Evolutionary conservation across 2,797 vertebrate species (phyloP).

Genomic region (Pseudomugil gertrudae): DNA sequence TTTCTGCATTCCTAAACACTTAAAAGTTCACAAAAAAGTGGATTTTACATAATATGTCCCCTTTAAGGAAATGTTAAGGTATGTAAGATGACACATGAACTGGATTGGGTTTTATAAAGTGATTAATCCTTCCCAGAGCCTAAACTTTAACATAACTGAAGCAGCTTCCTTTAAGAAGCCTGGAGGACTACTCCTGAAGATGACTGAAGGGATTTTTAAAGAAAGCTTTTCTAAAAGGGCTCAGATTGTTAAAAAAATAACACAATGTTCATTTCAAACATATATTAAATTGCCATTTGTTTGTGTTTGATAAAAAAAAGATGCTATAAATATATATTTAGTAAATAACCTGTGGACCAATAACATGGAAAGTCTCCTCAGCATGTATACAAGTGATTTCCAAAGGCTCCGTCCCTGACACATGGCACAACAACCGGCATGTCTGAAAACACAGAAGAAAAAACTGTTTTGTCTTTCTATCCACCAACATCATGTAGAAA

Average conservation of each 20-base stretch:
- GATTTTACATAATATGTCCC: too few species aligned
- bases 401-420: constrained; percentile 94
- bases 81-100: neutral
- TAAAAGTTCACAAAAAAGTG: too few species aligned
- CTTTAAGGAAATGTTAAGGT: neutral
- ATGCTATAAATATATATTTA: neutral
- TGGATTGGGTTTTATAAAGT: neutral
- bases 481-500: neutral
- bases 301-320: neutral
- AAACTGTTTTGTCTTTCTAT: neutral
- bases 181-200: neutral
- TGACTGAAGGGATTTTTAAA: neutral
- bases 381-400: constrained; percentile 97
- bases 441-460: constrained; percentile 74
- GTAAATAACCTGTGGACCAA: constrained; percentile 91
- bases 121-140: neutral
- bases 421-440: constrained; percentile 91
- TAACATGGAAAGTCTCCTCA: constrained; percentile 96
- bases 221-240: neutral
- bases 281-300: neutral
- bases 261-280: neutral
- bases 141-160: neutral
- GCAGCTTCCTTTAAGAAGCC: neutral
- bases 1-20: too few species aligned
- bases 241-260: neutral